These are phyloP conservation scores for Otolemur garnettii DNA, from an alignment of 2,113 vertebrate genomes.

Conservation along the genomic window DNA sequence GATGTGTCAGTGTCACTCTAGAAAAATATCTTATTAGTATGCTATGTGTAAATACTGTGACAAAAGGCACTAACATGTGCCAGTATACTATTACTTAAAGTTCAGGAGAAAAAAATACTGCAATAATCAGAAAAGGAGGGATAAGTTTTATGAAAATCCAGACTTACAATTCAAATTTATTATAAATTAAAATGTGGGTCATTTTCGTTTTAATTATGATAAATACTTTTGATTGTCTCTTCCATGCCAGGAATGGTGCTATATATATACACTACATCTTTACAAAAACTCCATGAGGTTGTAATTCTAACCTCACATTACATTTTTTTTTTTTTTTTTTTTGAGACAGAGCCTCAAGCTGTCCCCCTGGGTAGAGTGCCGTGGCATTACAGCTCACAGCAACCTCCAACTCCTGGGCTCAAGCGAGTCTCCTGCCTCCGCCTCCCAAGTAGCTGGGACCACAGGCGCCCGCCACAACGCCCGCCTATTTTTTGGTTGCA, in stretches of 20 bases:
- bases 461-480: too few relatives aligned
- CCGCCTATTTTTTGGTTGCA: too few relatives aligned
- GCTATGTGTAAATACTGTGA: not conserved
- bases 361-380: too few relatives aligned
- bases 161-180: not conserved
- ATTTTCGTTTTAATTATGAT: constrained; percentile 33
- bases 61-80: not conserved
- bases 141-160: constrained; percentile 2
- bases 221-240: not conserved
- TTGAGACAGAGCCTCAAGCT: too few relatives aligned
- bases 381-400: too few relatives aligned
- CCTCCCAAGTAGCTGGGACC: too few relatives aligned
- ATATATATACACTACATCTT: not conserved
- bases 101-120: not conserved
- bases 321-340: too few relatives aligned
- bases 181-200: constrained; percentile 22
- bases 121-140: not conserved
- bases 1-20: not conserved
- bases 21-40: not conserved
- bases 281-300: not conserved
- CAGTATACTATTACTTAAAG: not conserved
- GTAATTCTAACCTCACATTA: constrained; percentile 26
- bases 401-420: too few relatives aligned
- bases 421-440: too few relatives aligned
- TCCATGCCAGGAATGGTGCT: not conserved